Evolutionary conservation across 2,797 vertebrate species (phyloP).

Genomic region (Podarcis lilfordi): DNA sequence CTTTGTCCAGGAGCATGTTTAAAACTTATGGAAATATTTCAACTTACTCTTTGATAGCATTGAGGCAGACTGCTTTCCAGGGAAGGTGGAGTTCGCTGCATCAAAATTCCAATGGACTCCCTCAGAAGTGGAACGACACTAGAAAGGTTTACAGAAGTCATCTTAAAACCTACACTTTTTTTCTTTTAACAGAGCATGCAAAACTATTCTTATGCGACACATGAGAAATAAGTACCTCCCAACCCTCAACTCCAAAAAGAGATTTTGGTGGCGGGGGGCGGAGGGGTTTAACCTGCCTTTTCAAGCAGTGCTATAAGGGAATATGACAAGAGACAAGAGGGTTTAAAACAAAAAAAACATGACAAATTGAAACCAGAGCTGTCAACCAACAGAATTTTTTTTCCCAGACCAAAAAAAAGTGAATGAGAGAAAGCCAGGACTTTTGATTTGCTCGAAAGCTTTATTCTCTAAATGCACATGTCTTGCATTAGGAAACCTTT

Average conservation of each 20-base stretch:
- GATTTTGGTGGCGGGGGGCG: not conserved
- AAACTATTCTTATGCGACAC: not conserved
- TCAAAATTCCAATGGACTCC: constrained; percentile 95
- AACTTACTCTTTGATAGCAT: constrained; percentile 94
- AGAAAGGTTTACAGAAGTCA: constrained; percentile 51
- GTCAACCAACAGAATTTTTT: not conserved
- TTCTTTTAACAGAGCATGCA: not conserved
- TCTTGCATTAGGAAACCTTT: not conserved
- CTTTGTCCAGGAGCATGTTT: not conserved
- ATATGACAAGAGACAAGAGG: not conserved
- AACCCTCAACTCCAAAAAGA: not conserved
- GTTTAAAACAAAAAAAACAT: not conserved
- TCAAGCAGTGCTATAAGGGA: not conserved
- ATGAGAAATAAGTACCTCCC: not conserved
- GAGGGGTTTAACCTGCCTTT: not conserved
- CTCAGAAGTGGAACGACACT: constrained; percentile 94
- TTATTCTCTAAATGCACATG: not conserved
- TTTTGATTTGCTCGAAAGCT: not conserved
- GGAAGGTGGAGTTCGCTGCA: constrained; percentile 93
- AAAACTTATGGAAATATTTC: not conserved
- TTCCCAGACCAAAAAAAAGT: no score
- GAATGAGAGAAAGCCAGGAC: not conserved
- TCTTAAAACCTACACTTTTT: constrained; percentile 1
- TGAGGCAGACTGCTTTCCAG: constrained; percentile 90
- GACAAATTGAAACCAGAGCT: not conserved